phyloP scores from a whole-genome alignment of 2,113 vertebrate species.

The Misgurnus mizolepis region DNA sequence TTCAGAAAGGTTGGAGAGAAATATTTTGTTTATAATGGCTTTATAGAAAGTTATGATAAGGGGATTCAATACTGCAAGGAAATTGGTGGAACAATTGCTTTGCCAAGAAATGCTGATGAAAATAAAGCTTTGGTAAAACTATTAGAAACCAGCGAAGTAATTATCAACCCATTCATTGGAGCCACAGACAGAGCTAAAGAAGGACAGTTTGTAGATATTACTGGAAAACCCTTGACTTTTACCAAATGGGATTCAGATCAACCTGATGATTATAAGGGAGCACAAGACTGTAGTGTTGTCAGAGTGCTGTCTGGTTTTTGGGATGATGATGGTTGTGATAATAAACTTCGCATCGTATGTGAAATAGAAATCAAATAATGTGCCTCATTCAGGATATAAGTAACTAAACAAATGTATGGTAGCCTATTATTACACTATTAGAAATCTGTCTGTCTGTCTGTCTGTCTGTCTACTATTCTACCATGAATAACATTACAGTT shows the following conservation, averaged over 20 bases:
- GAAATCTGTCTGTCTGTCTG: no score
- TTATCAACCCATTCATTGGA: neutral
- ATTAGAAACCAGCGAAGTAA: neutral
- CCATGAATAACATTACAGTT: no score
- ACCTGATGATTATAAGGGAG: slow-evolving; percentile 21
- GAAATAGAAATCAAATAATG: slow-evolving; percentile 41
- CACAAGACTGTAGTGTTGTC: slow-evolving; percentile 34
- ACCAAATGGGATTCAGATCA: slow-evolving; percentile 24
- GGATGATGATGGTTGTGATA: slow-evolving; percentile 39
- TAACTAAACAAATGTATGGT: no score
- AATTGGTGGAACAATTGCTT: slow-evolving; percentile 30
- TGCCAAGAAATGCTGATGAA: slow-evolving; percentile 39
- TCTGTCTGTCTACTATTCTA: no score
- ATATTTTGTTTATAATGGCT: slow-evolving; percentile 27
- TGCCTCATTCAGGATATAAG: no score
- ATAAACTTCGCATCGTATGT: slow-evolving; percentile 58
- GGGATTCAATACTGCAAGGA: slow-evolving; percentile 28
- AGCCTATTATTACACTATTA: no score
- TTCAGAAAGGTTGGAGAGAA: slow-evolving; percentile 41
- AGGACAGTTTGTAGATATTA: slow-evolving; percentile 36
- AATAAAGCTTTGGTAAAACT: slow-evolving; percentile 29
- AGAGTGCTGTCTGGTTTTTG: neutral
- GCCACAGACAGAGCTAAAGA: slow-evolving; percentile 21
- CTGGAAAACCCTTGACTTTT: slow-evolving; percentile 30
- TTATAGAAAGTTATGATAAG: neutral